Percentiles rank a stretch among this genome's conserved stretches.
These are phyloP conservation scores for Alethe castanea DNA, from an alignment of 2,113 vertebrate genomes.

Conservation along the genomic window DNA sequence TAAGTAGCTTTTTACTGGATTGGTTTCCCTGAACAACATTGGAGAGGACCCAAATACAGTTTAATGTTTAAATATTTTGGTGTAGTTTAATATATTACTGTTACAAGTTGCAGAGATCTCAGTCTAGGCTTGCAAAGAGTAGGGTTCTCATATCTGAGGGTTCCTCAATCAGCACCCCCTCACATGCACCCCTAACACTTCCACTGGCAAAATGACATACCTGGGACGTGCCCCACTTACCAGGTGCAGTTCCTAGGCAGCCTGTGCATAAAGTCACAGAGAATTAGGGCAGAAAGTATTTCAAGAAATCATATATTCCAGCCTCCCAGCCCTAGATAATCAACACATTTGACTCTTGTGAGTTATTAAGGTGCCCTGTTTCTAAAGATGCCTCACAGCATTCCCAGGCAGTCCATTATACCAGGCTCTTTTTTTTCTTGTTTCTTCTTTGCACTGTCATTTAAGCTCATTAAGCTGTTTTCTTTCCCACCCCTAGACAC, in stretches of 20 bases:
- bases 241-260: background rate
- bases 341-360: fast-evolving
- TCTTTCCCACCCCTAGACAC: background rate
- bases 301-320: background rate
- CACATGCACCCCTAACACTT: background rate
- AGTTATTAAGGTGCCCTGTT: background rate
- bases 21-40: background rate
- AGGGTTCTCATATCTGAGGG: background rate
- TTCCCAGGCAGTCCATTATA: background rate
- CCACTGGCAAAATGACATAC: background rate
- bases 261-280: background rate
- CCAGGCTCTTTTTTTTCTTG: background rate
- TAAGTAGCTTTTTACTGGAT: background rate
- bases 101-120: background rate
- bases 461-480: background rate
- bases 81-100: background rate
- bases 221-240: background rate
- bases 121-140: background rate
- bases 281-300: background rate
- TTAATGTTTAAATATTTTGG: background rate
- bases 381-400: background rate
- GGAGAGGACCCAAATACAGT: background rate
- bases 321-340: background rate
- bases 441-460: background rate
- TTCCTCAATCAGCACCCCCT: background rate